Percentiles rank a stretch among this genome's conserved stretches.
These are phyloP conservation scores for Enteromius afrohamiltoni DNA, from an alignment of 2,797 vertebrate genomes.

Conservation along the genomic window DNA sequence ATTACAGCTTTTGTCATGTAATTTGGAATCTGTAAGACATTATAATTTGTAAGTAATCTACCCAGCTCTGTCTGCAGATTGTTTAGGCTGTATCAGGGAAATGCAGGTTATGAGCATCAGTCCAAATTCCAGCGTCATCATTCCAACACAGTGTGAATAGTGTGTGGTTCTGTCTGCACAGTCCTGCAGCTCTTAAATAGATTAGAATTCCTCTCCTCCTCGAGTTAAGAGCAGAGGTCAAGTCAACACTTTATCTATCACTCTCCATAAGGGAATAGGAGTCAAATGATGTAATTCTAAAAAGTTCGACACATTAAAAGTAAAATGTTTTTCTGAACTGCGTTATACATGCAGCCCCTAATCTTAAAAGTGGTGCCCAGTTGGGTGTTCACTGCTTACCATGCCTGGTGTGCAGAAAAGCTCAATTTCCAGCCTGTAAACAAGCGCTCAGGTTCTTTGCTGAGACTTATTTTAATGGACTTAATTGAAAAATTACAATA, in stretches of 20 bases:
- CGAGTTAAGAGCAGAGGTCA: neutral
- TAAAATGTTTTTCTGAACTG: neutral
- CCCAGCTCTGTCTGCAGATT: neutral
- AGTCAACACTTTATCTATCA: neutral
- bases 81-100: neutral
- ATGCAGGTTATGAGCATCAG: neutral
- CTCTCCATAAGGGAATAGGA: neutral
- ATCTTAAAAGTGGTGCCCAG: neutral
- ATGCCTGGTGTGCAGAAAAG: neutral
- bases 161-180: neutral
- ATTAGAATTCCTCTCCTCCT: neutral
- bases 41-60: neutral
- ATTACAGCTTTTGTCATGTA: no score
- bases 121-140: neutral
- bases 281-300: neutral
- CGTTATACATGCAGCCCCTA: neutral
- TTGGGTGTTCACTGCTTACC: neutral
- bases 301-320: neutral
- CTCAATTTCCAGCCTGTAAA: neutral
- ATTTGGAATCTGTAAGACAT: no score
- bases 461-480: neutral
- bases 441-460: neutral
- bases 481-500: neutral
- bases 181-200: neutral
- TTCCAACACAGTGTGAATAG: neutral